Percentiles rank a stretch among this genome's conserved stretches.
phyloP scores from a whole-genome alignment of 1,140 invertebrate genomes.

The Drosophila busckii region DNA sequence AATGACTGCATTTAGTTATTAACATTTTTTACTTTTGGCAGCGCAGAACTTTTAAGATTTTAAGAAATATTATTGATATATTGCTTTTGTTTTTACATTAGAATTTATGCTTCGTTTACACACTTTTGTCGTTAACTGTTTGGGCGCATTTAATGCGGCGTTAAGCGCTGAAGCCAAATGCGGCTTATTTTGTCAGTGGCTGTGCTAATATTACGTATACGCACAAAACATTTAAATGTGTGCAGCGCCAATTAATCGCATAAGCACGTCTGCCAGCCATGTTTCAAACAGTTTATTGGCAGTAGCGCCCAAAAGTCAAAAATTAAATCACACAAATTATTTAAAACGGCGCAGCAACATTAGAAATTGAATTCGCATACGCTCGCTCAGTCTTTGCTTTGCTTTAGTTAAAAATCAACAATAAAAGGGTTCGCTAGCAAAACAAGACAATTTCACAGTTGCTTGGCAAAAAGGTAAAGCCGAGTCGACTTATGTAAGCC shows the following conservation, averaged over 20 bases:
- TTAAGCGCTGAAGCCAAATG: slow-evolving; percentile 42
- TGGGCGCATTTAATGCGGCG: too few species aligned
- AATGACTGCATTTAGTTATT: too few species aligned
- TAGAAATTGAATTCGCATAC: slow-evolving; percentile 68
- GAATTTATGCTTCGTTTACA: too few species aligned
- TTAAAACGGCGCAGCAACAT: slow-evolving; percentile 53
- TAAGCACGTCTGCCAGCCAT: slow-evolving; percentile 46
- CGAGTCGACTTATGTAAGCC: slow-evolving; percentile 58
- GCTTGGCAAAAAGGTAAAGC: slow-evolving; percentile 70
- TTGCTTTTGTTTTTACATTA: too few species aligned
- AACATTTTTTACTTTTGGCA: too few species aligned
- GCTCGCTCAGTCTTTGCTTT: slow-evolving; percentile 5
- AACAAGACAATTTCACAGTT: slow-evolving; percentile 74
- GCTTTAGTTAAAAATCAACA: slow-evolving; percentile 45
- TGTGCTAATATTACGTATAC: slow-evolving; percentile 50
- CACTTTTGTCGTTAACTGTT: too few species aligned
- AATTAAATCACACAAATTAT: slow-evolving; percentile 75
- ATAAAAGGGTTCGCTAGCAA: slow-evolving; percentile 62
- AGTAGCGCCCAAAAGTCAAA: slow-evolving; percentile 45
- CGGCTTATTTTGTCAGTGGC: slow-evolving; percentile 65
- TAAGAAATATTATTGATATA: too few species aligned
- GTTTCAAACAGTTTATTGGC: slow-evolving; percentile 56
- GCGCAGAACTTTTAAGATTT: too few species aligned
- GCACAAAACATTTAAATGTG: slow-evolving; percentile 29
- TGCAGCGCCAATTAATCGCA: slow-evolving; percentile 38